These are phyloP conservation scores for Allenopithecus nigroviridis DNA, from an alignment of 2,797 vertebrate species.

Conservation along the genomic window DNA sequence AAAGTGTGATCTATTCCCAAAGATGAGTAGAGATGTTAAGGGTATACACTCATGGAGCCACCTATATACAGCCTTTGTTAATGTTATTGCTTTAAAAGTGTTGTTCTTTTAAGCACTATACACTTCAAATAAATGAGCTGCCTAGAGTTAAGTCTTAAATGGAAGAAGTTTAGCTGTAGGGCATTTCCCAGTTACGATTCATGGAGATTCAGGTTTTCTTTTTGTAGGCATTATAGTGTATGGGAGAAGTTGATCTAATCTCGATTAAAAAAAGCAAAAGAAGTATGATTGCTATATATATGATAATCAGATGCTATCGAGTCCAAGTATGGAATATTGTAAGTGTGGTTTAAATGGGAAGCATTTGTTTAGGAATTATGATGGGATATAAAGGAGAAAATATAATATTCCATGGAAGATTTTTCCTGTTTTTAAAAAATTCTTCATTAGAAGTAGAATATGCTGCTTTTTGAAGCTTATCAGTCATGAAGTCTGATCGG, in stretches of 20 bases:
- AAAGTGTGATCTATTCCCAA: constrained; percentile 23
- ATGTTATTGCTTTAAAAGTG: constrained; percentile 4
- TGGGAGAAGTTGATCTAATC: constrained; percentile 9
- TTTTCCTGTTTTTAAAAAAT: background rate
- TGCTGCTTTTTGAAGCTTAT: background rate
- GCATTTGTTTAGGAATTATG: background rate
- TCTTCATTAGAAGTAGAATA: constrained; percentile 18
- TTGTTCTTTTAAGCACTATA: background rate
- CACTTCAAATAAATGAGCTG: background rate
- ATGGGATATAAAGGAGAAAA: background rate
- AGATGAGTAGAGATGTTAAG: background rate
- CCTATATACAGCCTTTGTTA: background rate
- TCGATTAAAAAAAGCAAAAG: background rate
- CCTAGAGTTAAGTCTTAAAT: constrained; percentile 4
- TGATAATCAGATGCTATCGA: background rate
- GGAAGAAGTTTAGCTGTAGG: background rate
- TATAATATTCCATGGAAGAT: background rate
- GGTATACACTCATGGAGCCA: background rate
- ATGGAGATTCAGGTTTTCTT: background rate
- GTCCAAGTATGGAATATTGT: background rate
- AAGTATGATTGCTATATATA: background rate
- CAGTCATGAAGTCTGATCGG: background rate
- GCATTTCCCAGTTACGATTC: constrained; percentile 3
- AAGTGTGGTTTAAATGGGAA: background rate
- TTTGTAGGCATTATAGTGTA: background rate